A percentile compares a stretch with the other conserved stretches of the same genome.
These are phyloP conservation scores for Limonius californicus DNA, from an alignment of 1,140 invertebrate genomes.

Conservation along the genomic window DNA sequence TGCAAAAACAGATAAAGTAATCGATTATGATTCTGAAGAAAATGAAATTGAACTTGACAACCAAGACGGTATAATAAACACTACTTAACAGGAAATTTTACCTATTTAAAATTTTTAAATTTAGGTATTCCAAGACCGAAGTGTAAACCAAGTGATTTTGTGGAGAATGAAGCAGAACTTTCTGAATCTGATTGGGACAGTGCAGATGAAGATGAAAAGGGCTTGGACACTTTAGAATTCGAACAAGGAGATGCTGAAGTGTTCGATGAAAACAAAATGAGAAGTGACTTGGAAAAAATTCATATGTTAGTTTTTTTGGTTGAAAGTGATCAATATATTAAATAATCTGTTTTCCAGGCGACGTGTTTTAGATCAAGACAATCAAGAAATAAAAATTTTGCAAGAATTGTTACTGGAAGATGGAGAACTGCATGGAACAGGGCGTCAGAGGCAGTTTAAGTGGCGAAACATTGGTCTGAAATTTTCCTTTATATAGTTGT, in stretches of 20 bases:
- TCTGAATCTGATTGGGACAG: slow-evolving; percentile 79
- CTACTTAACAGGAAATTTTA: neutral
- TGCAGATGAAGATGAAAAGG: slow-evolving; percentile 73
- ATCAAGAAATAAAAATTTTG: slow-evolving; percentile 69
- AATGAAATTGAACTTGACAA: slow-evolving; percentile 58
- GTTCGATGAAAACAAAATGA: slow-evolving; percentile 65
- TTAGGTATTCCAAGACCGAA: slow-evolving; percentile 38
- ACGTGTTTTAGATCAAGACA: slow-evolving; percentile 76
- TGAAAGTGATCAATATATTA: neutral
- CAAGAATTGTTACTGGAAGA: slow-evolving; percentile 83
- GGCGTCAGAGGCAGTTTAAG: slow-evolving; percentile 71
- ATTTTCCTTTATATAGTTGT: neutral
- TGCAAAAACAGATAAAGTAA: slow-evolving; percentile 48
- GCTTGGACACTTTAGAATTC: slow-evolving; percentile 66
- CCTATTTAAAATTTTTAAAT: neutral
- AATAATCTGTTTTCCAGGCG: slow-evolving; percentile 52
- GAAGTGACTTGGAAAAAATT: slow-evolving; percentile 63
- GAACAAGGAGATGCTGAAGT: slow-evolving; percentile 74
- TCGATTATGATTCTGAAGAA: slow-evolving; percentile 74
- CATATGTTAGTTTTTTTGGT: slow-evolving; percentile 65
- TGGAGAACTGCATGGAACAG: slow-evolving; percentile 75
- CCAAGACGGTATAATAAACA: neutral
- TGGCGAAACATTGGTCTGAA: slow-evolving; percentile 72
- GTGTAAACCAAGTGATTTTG: slow-evolving; percentile 63
- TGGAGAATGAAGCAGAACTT: slow-evolving; percentile 82